Percentiles rank a stretch among this genome's conserved stretches.
Evolutionary conservation across 2,888 invertebrate species (phyloP).

Genomic region (Protonemura montana): DNA sequence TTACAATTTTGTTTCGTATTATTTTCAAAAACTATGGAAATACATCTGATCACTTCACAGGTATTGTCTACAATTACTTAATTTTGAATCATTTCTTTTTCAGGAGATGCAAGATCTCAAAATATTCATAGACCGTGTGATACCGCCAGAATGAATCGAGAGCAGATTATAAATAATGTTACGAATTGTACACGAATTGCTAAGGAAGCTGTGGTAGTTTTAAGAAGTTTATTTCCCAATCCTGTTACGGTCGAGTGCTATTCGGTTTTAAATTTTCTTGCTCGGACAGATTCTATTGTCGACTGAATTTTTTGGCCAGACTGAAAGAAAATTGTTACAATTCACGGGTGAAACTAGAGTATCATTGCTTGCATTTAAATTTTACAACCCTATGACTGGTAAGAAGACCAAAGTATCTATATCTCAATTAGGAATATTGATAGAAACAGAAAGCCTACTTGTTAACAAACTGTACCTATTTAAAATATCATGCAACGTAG

Average conservation of each 20-base stretch:
- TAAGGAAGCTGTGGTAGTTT: background rate
- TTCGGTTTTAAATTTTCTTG: background rate
- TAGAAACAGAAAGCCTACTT: background rate
- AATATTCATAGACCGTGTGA: conserved; percentile 59
- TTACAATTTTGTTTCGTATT: no score
- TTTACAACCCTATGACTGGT: background rate
- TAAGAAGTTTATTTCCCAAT: background rate
- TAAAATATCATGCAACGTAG: background rate
- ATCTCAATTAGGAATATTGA: background rate
- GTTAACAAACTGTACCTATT: no score
- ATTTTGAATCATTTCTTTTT: conserved; percentile 48
- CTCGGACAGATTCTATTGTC: background rate
- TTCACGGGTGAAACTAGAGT: background rate
- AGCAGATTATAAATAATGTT: conserved; percentile 1
- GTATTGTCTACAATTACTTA: no score
- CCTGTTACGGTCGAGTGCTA: background rate
- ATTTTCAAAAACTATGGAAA: no score
- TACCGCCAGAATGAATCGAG: conserved; percentile 51
- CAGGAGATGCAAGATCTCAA: conserved; percentile 76
- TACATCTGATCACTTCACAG: no score
- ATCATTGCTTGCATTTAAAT: background rate
- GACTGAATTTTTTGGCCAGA: background rate
- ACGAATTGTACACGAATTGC: background rate
- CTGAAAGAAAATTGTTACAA: background rate
- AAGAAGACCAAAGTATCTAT: background rate